Base-by-base conservation (phyloP, 2,888 invertebrate species). In the Exephanes ischioxanthus region DNA sequence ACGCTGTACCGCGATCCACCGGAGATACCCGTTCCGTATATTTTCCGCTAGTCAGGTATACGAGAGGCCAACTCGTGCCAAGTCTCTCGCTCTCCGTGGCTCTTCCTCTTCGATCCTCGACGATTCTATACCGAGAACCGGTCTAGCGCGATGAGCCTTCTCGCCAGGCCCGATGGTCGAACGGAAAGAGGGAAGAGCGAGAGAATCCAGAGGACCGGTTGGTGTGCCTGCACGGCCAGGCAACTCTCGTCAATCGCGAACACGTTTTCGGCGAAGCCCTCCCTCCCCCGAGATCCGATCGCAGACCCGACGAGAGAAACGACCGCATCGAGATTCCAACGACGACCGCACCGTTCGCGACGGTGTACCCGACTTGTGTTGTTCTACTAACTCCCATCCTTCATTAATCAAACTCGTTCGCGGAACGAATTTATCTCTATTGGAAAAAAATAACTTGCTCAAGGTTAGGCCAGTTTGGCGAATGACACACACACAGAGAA, bases 401-500 rank as follows among this genome's bases (percentile, higher is more conserved):
- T 68, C 73, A 81, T 85, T 85, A 83, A 72, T 83, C 79, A 33
- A 53, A 37, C 48, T 41, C 7, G 53, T 85, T 85, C 80, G 41
- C 71, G 53, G 85, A 83, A 85, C 80, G 68, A 76, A 80, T 85
- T 83, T 68, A 83, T 85, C 85, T 85, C 80, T 73, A 80, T 85
- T 73, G 30, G 4, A 2, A 80, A 67, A 26, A 67, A 33, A 77
- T 48, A 73, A 80, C 80, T 72, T 77, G 51, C 51, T 63, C 61
- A 26, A 72, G 58, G 58, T 55, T 71, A 66, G 37, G n/a, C 37
- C 14, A 11, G 71, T 76, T 79, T 71, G 22, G 67, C 37, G 37
- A 37, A 37, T 37, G 37, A 37, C 37, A 37, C 37, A 9, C 37
- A 1, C 6, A n/a, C n/a, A n/a, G n/a, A n/a, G n/a, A n/a, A n/a